A percentile compares a stretch with the other conserved stretches of the same genome.
Evolutionary conservation across 2,797 vertebrate species (phyloP).

Genomic region (Karalla daura): DNA sequence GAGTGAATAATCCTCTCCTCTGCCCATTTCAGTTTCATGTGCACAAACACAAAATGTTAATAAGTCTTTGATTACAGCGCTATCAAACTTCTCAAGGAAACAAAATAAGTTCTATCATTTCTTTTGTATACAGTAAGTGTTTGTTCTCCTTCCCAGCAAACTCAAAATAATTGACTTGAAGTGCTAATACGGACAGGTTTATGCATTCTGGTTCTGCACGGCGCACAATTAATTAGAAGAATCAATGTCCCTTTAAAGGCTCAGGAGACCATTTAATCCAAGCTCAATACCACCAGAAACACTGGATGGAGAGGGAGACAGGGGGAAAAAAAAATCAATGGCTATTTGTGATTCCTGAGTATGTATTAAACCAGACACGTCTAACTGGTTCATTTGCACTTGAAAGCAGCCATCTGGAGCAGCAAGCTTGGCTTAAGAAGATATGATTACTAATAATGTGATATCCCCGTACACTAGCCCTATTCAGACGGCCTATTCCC

Average conservation of each 20-base stretch:
- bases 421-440: constrained; percentile 99
- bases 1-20: constrained; percentile 79
- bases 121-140: constrained; percentile 82
- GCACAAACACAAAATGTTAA: constrained; percentile 72
- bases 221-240: constrained; percentile 99
- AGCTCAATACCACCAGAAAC: constrained; percentile 99
- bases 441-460: constrained; percentile 99
- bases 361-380: constrained; percentile 99
- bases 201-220: constrained; percentile 90
- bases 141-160: constrained; percentile 87
- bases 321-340: constrained; percentile 96
- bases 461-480: constrained; percentile 98
- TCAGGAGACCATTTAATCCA: constrained; percentile 99
- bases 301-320: constrained; percentile 91
- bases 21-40: constrained; percentile 77
- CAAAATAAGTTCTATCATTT: constrained; percentile 83
- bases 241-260: constrained; percentile 99
- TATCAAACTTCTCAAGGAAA: constrained; percentile 84
- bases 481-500: constrained; percentile 96
- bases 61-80: constrained; percentile 81
- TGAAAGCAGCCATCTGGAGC: constrained; percentile 99
- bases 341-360: constrained; percentile 99
- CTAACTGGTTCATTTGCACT: constrained; percentile 99
- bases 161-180: constrained; percentile 90
- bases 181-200: constrained; percentile 90